Evolutionary conservation across 2,888 invertebrate species (phyloP), one percentile per base, ranked within the genome.

Genomic region (Clunio marinus): DNA sequence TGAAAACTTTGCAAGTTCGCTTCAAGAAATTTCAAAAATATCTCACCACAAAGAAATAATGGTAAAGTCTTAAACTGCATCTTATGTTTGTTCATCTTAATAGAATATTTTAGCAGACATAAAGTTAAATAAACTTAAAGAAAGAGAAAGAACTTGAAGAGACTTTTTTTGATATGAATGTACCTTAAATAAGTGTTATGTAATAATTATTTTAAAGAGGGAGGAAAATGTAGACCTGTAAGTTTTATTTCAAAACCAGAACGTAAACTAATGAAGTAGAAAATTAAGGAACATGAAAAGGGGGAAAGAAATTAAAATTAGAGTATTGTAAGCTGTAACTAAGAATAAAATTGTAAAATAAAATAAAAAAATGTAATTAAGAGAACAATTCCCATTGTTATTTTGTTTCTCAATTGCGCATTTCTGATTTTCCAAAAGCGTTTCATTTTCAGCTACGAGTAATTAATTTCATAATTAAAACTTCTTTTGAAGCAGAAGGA

Each of bases 131-230:
- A 32, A 32, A 32, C n/a, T 15, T n/a, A 4, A 15, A 15, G 46
- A 46, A 46, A 55, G 24, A 55, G 24, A 2, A 45, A 41, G n/a
- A 55, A 25, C 22, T 20, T 32, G 28, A 32, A 51, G 25, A 27
- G 55, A 32, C 51, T 35, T 55, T 66, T 32, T 51, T 32, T 66
- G n/a, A 66, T 66, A 66, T 66, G 51, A 66, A 66, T 66, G 55
- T 66, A 66, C 51, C 66, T 66, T 66, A 66, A 51, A 66, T 66
- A 55, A 66, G 65, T 65, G 63, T 63, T 57, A 57, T 62, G 37
- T 62, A 62, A 57, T 57, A 63, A 63, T 63, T 45, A 25, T 63
- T 63, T 63, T 63, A 63, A n/a, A 63, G 17, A 10, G 24, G 13
- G 35, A 51, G 13, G n/a, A n/a, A n/a, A n/a, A n/a, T 2, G 15